Evolutionary conservation across 2,888 invertebrate genomes (phyloP).

Genomic region (Cheilosia urbana): DNA sequence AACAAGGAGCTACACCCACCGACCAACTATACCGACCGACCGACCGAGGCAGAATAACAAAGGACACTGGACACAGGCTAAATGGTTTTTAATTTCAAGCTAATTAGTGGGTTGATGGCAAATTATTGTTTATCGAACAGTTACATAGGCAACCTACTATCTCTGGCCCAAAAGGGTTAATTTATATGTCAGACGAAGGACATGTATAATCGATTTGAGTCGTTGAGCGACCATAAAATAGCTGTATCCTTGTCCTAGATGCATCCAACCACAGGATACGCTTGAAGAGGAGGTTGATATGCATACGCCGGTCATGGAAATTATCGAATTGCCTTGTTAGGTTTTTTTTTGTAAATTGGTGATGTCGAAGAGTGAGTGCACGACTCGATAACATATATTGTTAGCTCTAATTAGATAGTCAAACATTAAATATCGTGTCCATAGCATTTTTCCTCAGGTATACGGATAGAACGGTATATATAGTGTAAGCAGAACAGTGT

Average conservation of each 20-base stretch:
- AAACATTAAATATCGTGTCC: background rate
- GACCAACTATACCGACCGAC: background rate
- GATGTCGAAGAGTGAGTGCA: conserved; percentile 17
- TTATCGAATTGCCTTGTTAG: conserved; percentile 17
- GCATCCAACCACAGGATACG: conserved; percentile 63
- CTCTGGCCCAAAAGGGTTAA: conserved; percentile 58
- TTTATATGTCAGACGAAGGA: conserved; percentile 59
- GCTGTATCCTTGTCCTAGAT: conserved; percentile 15
- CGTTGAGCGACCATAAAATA: conserved; percentile 48
- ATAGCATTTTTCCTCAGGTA: background rate
- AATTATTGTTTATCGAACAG: conserved; percentile 74
- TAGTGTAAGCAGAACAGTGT: too few species aligned
- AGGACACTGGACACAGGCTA: conserved; percentile 60
- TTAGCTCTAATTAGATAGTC: conserved; percentile 38
- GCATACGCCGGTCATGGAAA: background rate
- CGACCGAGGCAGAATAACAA: conserved; percentile 10
- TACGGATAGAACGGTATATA: background rate
- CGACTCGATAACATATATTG: conserved; percentile 8
- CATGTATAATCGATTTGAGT: conserved; percentile 66
- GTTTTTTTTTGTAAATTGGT: conserved; percentile 41
- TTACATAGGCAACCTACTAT: conserved; percentile 49
- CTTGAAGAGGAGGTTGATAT: background rate
- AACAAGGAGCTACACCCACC: conserved; percentile 69
- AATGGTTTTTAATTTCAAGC: conserved; percentile 74
- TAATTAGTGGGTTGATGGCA: conserved; percentile 72